Percentiles rank a stretch among this genome's conserved stretches.
These are phyloP conservation scores for Xiphorhynchus erythropygius DNA, from an alignment of 2,797 vertebrate species.

Conservation along the genomic window DNA sequence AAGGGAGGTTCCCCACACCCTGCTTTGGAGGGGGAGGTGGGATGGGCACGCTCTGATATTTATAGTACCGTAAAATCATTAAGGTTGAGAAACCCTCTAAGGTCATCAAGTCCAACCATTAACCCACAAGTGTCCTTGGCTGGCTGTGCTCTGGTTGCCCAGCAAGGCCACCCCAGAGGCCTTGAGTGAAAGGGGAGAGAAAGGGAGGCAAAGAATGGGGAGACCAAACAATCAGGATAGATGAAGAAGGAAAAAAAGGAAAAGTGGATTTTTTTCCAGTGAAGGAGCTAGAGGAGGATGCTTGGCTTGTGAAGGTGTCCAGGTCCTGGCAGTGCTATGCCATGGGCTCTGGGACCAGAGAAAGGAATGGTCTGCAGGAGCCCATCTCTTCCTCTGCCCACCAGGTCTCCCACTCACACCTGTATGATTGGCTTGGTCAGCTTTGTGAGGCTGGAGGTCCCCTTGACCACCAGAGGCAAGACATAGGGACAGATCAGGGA, in stretches of 20 bases:
- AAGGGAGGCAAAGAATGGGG: neutral
- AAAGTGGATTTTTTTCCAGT: neutral
- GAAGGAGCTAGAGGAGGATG: neutral
- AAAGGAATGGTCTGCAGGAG: neutral
- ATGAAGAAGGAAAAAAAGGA: neutral
- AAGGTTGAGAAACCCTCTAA: neutral
- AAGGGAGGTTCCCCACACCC: neutral
- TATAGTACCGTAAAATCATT: neutral
- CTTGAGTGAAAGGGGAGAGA: neutral
- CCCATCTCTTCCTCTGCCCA: neutral
- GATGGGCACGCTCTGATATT: neutral
- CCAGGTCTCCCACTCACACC: neutral
- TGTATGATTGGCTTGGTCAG: neutral
- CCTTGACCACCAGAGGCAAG: neutral
- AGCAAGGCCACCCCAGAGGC: neutral
- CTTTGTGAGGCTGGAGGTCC: neutral
- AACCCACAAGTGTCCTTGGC: neutral
- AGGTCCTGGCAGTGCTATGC: neutral
- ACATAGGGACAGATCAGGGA: neutral
- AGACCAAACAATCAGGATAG: neutral
- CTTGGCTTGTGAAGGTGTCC: neutral
- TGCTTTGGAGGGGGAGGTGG: rapidly evolving
- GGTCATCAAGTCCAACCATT: neutral
- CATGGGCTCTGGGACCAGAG: neutral
- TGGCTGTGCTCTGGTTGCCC: neutral